Evolutionary conservation across 2,888 invertebrate species (phyloP).

Genomic region (Megalurothrips usitatus): DNA sequence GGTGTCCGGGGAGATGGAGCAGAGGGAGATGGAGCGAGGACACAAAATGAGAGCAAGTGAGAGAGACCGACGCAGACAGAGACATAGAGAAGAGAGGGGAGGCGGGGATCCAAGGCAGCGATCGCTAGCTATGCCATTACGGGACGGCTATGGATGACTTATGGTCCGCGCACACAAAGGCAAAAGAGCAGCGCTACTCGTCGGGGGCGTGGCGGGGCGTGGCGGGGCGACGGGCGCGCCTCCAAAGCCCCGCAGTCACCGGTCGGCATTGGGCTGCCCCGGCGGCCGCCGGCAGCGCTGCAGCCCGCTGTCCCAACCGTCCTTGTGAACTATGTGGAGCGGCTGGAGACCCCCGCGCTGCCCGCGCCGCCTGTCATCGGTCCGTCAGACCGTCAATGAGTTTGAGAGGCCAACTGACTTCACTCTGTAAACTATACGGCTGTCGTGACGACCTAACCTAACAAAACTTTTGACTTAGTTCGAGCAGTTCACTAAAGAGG

Average conservation of each 20-base stretch:
- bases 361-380: too few relatives aligned
- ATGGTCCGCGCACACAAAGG: slow-evolving; percentile 14
- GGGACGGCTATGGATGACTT: slow-evolving; percentile 17
- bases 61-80: not conserved
- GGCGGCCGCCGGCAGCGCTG: not conserved
- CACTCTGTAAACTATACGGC: too few relatives aligned
- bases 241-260: not conserved
- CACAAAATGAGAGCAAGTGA: not conserved
- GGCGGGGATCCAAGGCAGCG: not conserved
- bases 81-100: not conserved
- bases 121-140: not conserved
- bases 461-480: too few relatives aligned
- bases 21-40: not conserved
- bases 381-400: too few relatives aligned
- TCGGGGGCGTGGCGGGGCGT: not conserved
- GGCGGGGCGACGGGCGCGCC: not conserved
- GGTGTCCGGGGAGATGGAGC: not conserved
- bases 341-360: too few relatives aligned
- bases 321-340: too few relatives aligned
- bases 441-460: too few relatives aligned
- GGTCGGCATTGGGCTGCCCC: not conserved
- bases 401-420: too few relatives aligned
- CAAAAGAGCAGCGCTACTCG: not conserved
- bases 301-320: too few relatives aligned
- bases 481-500: too few relatives aligned